Conservation (phyloP, 2,888 invertebrate genomes). For the Myopa testacea region DNA sequence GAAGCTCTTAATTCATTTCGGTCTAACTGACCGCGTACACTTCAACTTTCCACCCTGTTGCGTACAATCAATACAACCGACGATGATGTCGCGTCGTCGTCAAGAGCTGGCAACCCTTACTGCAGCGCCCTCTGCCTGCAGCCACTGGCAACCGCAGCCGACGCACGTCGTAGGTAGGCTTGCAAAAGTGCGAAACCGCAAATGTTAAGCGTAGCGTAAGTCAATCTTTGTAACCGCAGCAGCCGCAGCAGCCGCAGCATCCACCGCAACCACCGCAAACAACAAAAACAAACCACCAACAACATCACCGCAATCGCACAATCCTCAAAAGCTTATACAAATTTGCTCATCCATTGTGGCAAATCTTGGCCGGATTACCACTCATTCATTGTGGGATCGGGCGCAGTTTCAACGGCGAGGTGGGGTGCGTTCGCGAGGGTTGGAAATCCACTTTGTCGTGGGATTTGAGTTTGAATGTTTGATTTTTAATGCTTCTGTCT, state of each 20-base stretch:
- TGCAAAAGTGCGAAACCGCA: constrained; percentile 66
- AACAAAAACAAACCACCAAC: not conserved
- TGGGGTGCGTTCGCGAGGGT: constrained; percentile 54
- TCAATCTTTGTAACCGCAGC: constrained; percentile 55
- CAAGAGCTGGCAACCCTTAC: constrained; percentile 9
- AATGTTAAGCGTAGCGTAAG: constrained; percentile 65
- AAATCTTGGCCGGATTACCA: constrained; percentile 64
- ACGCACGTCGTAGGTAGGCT: constrained; percentile 27
- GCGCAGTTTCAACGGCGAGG: not conserved
- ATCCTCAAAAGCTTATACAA: constrained; percentile 52
- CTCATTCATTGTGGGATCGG: constrained; percentile 34
- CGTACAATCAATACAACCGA: constrained; percentile 55
- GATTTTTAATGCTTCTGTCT: constrained; percentile 47
- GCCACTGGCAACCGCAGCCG: constrained; percentile 3
- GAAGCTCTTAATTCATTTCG: constrained; percentile 45
- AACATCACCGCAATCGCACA: constrained; percentile 36
- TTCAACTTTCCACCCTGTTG: constrained; percentile 67
- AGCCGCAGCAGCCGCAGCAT: constrained; percentile 15
- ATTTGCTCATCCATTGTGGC: constrained; percentile 64
- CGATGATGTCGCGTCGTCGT: constrained; percentile 19
- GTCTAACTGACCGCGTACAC: constrained; percentile 60
- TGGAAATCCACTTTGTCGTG: constrained; percentile 64
- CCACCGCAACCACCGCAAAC: constrained; percentile 41
- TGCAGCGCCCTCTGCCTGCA: constrained; percentile 36
- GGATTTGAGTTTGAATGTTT: constrained; percentile 61